phyloP scores from a whole-genome alignment of 2,888 invertebrate species.

The Chesias legatella region DNA sequence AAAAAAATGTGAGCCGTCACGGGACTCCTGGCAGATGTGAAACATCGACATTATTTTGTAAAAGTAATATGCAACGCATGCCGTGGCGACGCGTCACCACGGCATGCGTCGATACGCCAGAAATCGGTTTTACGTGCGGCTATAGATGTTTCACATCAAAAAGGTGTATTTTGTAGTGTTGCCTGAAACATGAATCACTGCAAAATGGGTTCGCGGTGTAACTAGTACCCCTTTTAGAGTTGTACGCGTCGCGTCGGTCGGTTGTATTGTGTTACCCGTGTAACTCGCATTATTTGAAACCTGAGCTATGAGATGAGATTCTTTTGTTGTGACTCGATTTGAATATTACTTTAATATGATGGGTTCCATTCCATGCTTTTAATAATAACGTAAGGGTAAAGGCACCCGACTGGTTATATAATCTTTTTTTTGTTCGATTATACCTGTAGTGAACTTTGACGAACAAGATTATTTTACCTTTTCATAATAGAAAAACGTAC shows the following conservation, averaged over 20 bases:
- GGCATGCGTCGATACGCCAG: no score
- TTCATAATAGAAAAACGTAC: constrained; percentile 17
- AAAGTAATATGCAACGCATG: no score
- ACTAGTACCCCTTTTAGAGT: constrained; percentile 36
- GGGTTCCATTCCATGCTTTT: constrained; percentile 51
- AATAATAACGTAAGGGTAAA: constrained; percentile 41
- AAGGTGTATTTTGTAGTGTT: no score
- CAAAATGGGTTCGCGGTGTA: constrained; percentile 8
- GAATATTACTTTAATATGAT: constrained; percentile 72
- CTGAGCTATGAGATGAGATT: constrained; percentile 62
- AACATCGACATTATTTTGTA: no score
- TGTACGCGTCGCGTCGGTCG: constrained; percentile 51
- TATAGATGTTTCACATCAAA: no score
- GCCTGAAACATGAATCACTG: constrained; percentile 3
- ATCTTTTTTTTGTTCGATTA: constrained; percentile 26
- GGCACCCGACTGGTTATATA: constrained; percentile 14
- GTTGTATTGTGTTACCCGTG: constrained; percentile 69
- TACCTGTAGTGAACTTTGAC: constrained; percentile 18
- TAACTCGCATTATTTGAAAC: constrained; percentile 68
- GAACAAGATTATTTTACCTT: constrained; percentile 14
- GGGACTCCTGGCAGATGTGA: no score
- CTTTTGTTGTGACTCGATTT: constrained; percentile 72
- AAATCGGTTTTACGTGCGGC: no score
- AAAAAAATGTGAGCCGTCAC: no score
- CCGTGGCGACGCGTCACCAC: no score